These are phyloP conservation scores for Periplaneta americana DNA, from an alignment of 1,140 invertebrate genomes.

Conservation along the genomic window DNA sequence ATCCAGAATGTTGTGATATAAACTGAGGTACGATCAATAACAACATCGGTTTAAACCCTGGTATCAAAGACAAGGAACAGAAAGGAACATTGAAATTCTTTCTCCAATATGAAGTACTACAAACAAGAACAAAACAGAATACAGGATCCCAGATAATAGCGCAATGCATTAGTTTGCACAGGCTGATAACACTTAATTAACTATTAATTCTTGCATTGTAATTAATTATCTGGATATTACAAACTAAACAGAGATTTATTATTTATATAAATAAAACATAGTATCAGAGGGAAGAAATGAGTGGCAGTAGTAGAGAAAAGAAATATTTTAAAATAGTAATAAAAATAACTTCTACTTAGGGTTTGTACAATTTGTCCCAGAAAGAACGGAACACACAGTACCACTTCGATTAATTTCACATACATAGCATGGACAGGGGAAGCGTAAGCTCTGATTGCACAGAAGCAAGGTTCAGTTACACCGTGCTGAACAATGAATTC, in stretches of 20 bases:
- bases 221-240: neutral
- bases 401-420: neutral
- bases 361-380: neutral
- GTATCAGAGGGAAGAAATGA: neutral
- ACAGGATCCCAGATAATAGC: neutral
- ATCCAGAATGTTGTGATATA: neutral
- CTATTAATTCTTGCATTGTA: too few species aligned
- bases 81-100: neutral
- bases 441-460: neutral
- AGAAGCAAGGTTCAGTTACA: neutral
- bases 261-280: neutral
- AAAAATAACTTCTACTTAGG: neutral
- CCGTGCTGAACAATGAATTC: neutral
- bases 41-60: neutral
- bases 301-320: neutral
- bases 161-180: neutral
- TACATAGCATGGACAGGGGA: neutral
- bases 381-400: neutral
- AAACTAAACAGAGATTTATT: neutral
- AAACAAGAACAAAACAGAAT: neutral
- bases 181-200: neutral
- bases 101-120: neutral
- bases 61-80: neutral
- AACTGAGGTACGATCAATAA: neutral
- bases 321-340: too few species aligned